phyloP scores from a whole-genome alignment of 2,113 vertebrate genomes.

The Mesocricetus auratus region DNA sequence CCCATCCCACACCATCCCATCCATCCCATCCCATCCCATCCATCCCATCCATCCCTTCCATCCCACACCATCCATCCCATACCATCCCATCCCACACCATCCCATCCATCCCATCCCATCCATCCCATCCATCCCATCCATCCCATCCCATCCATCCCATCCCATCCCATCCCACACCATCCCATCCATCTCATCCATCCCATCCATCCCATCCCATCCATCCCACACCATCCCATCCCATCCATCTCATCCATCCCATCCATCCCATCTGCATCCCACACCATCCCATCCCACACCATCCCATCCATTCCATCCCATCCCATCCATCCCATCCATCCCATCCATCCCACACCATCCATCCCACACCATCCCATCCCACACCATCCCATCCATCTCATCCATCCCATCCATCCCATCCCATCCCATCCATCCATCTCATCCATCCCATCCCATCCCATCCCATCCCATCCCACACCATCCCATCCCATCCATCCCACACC shows the following conservation, averaged over 20 bases:
- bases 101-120: not conserved
- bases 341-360: not conserved
- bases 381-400: not conserved
- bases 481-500: not conserved
- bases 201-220: not conserved
- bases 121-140: not conserved
- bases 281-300: not conserved
- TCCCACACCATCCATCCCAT: not conserved
- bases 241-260: not conserved
- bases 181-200: too few relatives aligned
- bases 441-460: not conserved
- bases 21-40: not conserved
- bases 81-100: not conserved
- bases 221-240: not conserved
- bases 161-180: not conserved
- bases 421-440: not conserved
- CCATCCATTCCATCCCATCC: not conserved
- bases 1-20: not conserved
- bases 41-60: not conserved
- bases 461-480: not conserved
- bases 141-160: not conserved
- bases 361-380: not conserved
- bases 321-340: not conserved
- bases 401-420: not conserved
- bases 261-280: too few relatives aligned